phyloP scores from a whole-genome alignment of 2,113 vertebrate genomes.

The Carlito syrichta region DNA sequence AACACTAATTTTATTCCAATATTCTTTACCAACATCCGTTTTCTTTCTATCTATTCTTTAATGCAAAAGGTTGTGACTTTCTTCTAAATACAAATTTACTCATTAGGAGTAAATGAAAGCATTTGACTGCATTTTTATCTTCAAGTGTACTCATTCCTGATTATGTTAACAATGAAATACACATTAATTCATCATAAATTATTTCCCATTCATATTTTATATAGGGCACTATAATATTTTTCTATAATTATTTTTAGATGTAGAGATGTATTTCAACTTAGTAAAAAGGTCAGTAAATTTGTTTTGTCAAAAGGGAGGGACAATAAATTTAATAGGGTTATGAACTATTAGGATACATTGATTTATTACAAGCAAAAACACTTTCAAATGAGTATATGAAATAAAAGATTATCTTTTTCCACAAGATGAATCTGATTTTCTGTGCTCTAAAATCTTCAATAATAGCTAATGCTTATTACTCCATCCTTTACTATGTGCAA shows the following conservation, averaged over 20 bases:
- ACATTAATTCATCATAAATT: conserved; percentile 8
- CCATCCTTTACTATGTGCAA: background rate
- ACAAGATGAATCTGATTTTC: background rate
- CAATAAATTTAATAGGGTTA: conserved; percentile 8
- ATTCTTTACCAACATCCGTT: background rate
- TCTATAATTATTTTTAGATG: background rate
- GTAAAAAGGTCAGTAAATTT: conserved; percentile 34
- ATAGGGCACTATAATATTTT: background rate
- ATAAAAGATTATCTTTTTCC: background rate
- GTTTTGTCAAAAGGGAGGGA: background rate
- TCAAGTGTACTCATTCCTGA: background rate
- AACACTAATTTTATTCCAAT: background rate
- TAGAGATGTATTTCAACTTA: conserved; percentile 35
- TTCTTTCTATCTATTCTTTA: background rate
- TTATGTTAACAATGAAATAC: conserved; percentile 41
- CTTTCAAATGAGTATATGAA: conserved; percentile 1
- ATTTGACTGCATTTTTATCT: background rate
- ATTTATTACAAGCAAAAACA: conserved; percentile 45
- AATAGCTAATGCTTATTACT: background rate
- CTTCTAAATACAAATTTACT: background rate
- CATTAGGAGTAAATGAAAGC: background rate
- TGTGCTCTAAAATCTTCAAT: background rate
- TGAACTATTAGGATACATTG: background rate
- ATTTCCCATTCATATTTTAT: conserved; percentile 5
- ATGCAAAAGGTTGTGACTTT: background rate